These are phyloP conservation scores for Acronicta leporina DNA, from an alignment of 2,888 invertebrate genomes.

Conservation along the genomic window DNA sequence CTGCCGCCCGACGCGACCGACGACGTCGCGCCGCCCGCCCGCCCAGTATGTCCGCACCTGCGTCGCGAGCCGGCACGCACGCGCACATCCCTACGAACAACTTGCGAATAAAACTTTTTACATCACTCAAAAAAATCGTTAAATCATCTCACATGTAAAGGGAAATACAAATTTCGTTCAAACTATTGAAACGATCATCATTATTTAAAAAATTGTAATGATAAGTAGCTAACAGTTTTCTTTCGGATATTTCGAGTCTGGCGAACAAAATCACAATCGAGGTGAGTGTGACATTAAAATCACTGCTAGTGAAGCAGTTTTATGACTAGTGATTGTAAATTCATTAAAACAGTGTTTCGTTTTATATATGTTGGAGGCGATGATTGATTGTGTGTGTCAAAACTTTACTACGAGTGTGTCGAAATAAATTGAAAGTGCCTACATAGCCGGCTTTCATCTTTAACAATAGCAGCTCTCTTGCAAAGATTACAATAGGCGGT, in stretches of 20 bases:
- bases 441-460: conserved; percentile 48
- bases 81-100: conserved; percentile 40
- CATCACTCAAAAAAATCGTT: conserved; percentile 42
- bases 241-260: conserved; percentile 52
- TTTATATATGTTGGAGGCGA: conserved; percentile 14
- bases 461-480: conserved; percentile 65
- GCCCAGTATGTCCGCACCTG: conserved; percentile 75
- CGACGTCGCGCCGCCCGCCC: conserved; percentile 68
- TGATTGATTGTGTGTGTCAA: conserved; percentile 46
- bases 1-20: conserved; percentile 64
- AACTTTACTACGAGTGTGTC: conserved; percentile 42
- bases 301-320: conserved; percentile 60
- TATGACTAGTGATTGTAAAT: conserved; percentile 47
- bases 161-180: conserved; percentile 7
- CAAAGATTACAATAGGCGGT: conserved; percentile 66
- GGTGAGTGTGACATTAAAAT: conserved; percentile 74
- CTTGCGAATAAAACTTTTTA: conserved; percentile 36
- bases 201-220: conserved; percentile 14
- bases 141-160: conserved; percentile 12
- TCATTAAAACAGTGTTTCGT: conserved; percentile 16
- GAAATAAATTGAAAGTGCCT: conserved; percentile 49
- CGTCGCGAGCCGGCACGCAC: conserved; percentile 63
- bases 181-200: conserved; percentile 1
- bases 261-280: conserved; percentile 60
- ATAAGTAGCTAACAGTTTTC: conserved; percentile 31